Evolutionary conservation across 2,888 invertebrate species (phyloP).

Genomic region (Ochropleura plecta): DNA sequence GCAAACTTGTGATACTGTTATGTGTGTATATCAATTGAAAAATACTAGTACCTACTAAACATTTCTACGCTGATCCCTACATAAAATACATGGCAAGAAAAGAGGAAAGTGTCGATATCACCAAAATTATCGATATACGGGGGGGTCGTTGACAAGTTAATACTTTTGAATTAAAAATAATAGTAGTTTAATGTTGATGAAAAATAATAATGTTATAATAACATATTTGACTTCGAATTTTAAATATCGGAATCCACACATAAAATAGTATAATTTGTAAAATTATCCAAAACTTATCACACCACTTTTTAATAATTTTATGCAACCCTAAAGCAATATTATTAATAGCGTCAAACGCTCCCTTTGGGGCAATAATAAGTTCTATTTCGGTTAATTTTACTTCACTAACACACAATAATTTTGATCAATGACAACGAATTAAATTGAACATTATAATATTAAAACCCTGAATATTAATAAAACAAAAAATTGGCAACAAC

Average conservation of each 20-base stretch:
- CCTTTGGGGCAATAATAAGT: slow-evolving; percentile 89
- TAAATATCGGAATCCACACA: slow-evolving; percentile 88
- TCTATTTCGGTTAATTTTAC: slow-evolving; percentile 89
- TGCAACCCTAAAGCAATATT: slow-evolving; percentile 90
- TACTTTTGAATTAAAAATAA: slow-evolving; percentile 66
- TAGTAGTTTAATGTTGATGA: slow-evolving; percentile 73
- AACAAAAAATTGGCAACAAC: slow-evolving; percentile 90
- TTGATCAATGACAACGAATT: slow-evolving; percentile 90
- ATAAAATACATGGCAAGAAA: slow-evolving; percentile 90
- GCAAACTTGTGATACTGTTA: slow-evolving; percentile 87
- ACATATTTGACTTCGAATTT: slow-evolving; percentile 83
- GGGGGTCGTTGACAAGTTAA: slow-evolving; percentile 75
- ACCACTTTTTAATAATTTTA: slow-evolving; percentile 89
- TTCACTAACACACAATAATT: slow-evolving; percentile 90
- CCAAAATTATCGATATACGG: slow-evolving; percentile 79
- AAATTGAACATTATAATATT: slow-evolving; percentile 89
- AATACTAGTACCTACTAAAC: slow-evolving; percentile 87
- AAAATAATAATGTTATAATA: slow-evolving; percentile 72
- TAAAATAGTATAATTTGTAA: slow-evolving; percentile 91
- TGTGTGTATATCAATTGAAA: slow-evolving; percentile 88
- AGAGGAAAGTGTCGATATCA: slow-evolving; percentile 87
- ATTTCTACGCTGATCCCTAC: slow-evolving; percentile 87
- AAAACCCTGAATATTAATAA: slow-evolving; percentile 90
- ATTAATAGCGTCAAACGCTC: slow-evolving; percentile 90
- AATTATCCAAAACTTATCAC: slow-evolving; percentile 91